Conservation (phyloP, 2,888 invertebrate genomes). For the Watsonalla binaria region DNA sequence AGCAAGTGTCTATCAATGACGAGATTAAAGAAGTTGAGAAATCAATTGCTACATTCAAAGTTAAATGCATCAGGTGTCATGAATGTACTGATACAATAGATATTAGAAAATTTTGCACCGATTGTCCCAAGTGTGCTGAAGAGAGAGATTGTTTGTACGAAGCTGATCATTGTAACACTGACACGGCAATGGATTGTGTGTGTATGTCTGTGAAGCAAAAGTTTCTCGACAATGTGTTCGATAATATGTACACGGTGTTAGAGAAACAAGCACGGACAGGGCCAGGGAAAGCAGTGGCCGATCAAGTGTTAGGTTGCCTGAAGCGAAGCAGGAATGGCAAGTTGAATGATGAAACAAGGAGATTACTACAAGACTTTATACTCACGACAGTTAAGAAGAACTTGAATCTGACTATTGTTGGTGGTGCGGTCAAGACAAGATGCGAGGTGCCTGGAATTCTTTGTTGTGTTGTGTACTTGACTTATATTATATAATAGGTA, state of each 20-base stretch:
- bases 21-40: slow-evolving; percentile 42
- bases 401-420: slow-evolving; percentile 62
- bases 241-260: slow-evolving; percentile 64
- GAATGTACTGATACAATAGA: slow-evolving; percentile 50
- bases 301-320: slow-evolving; percentile 44
- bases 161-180: slow-evolving; percentile 38
- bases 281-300: slow-evolving; percentile 52
- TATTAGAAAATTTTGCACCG: slow-evolving; percentile 46
- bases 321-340: slow-evolving; percentile 61
- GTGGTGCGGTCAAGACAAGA: slow-evolving; percentile 68
- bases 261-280: slow-evolving; percentile 44
- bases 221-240: slow-evolving; percentile 65
- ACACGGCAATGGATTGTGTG: slow-evolving; percentile 49
- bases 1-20: slow-evolving; percentile 32
- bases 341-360: slow-evolving; percentile 44
- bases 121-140: slow-evolving; percentile 55
- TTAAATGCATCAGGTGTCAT: slow-evolving; percentile 49
- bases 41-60: slow-evolving; percentile 36
- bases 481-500: background rate
- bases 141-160: slow-evolving; percentile 42
- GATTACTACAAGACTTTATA: slow-evolving; percentile 54
- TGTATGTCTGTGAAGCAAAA: slow-evolving; percentile 55
- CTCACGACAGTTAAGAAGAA: slow-evolving; percentile 54
- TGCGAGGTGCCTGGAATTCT: slow-evolving; percentile 50
- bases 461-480: background rate